phyloP scores from a whole-genome alignment of 1,140 invertebrate species.

The Apolygus lucorum region DNA sequence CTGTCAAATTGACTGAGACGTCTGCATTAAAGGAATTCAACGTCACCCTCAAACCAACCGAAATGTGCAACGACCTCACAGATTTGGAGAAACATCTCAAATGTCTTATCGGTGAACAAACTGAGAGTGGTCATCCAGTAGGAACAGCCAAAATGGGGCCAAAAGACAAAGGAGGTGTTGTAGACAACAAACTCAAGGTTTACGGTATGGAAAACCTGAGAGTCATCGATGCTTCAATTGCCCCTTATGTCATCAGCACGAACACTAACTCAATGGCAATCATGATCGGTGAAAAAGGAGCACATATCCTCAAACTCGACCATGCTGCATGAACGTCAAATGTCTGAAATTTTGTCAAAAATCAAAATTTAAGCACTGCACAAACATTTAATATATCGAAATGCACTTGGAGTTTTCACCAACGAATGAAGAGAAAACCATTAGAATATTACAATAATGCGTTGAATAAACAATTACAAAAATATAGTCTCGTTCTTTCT shows the following conservation, averaged over 20 bases:
- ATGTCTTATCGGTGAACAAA: neutral
- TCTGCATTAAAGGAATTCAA: neutral
- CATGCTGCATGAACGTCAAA: too few relatives aligned
- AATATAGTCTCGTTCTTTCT: too few relatives aligned
- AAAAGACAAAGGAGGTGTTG: constrained; percentile 33
- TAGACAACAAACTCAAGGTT: constrained; percentile 35
- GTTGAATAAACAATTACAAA: too few relatives aligned
- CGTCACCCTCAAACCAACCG: neutral
- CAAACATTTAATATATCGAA: too few relatives aligned
- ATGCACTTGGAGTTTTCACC: too few relatives aligned
- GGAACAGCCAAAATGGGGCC: constrained; percentile 29
- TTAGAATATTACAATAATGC: too few relatives aligned
- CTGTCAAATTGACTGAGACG: neutral
- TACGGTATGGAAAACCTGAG: constrained; percentile 1
- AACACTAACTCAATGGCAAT: constrained; percentile 33
- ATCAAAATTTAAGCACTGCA: too few relatives aligned
- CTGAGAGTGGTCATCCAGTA: neutral
- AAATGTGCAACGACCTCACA: neutral
- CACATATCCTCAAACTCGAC: constrained; percentile 35
- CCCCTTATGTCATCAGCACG: constrained; percentile 30
- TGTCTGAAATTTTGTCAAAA: too few relatives aligned
- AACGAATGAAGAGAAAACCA: too few relatives aligned
- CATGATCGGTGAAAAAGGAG: constrained; percentile 37
- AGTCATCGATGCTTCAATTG: constrained; percentile 19
- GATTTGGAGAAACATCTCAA: neutral